Base-by-base conservation (phyloP, 1,140 invertebrate species). In the Drosophila littoralis region DNA sequence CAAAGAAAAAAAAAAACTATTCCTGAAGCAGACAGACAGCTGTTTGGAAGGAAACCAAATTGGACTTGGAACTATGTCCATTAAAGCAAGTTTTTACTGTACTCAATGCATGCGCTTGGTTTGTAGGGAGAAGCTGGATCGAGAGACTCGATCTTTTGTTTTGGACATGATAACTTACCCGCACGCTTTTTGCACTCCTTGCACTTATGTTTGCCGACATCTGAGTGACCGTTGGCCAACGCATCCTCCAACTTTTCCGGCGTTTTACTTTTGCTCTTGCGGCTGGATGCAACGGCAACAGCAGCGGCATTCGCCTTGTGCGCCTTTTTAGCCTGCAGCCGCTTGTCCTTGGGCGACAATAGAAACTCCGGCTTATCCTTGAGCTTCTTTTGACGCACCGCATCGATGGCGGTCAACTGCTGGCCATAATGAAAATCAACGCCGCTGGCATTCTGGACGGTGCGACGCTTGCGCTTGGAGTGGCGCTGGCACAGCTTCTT, bases 391-490 rank as follows among this genome's bases (percentile, higher is more conserved):
- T 86, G 78, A 12, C 81, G 72, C 28, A 77, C 77, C 5, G 66
- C 67, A 67, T 92, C 91, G 65, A 92, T 68, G 43, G 69, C 60
- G 12, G 64, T 60, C 36, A 89, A 5, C 55, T 88, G 78, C 28
- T 91, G 91, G n/a, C 92, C 92, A 58, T 92, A 92, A 48, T 92
- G 91, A 64, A 86, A 92, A 54, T 90, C 91, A 13, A 78, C 74
- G 8, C 85, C 79, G 38, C 91, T 91, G 7, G 88, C 91, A 40
- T 83, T 92, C 33, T 91, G 81, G 2, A 92, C 90, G 13, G 80
- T 90, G 17, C 92, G 89, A 10, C 91, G 89, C 64, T 90, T 91
- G 12, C 92, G 76, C 52, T 92, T 90, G n/a, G 92, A 92, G 40
- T 91, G 79, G 0, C 91, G 76, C 45, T 90, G 86, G 50, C 79